Base-by-base conservation (phyloP, 2,888 invertebrate genomes). In the Dicyrtomina minuta region DNA sequence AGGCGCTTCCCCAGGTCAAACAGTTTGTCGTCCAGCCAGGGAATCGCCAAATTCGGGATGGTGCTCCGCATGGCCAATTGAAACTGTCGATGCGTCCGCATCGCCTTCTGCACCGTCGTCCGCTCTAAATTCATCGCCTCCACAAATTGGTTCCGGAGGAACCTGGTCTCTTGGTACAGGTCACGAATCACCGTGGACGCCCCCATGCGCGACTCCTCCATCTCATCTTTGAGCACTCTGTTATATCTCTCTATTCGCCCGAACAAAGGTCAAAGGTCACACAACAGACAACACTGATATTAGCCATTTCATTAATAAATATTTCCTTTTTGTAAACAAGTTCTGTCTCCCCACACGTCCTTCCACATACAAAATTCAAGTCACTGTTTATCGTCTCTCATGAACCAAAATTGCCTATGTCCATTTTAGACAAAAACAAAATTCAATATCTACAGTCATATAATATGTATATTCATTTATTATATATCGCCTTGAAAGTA, bases 11-110 rank as follows among this genome's bases (percentile, higher is more conserved):
- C 62, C 69, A 73, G 68, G 61, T 78, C 78, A 60, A 77, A 78
- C 1, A 78, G 65, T 66, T 78, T 78, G 59, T 78, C 77, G 17
- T 78, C 78, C 33, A 78, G 58, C 78, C 78, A 78, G 2, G 72
- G 70, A 13, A 77, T 66, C n/a, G 78, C 78, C n/a, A n/a, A n/a
- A n/a, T n/a, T n/a, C n/a, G n/a, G n/a, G n/a, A n/a, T n/a, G n/a
- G n/a, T n/a, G n/a, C n/a, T n/a, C n/a, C n/a, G n/a, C n/a, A 75
- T 71, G 3, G 78, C 75, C n/a, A 78, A 66, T 53, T 77, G 78
- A 58, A 77, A 77, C 43, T 74, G 70, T 5, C 78, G 65, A 64
- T 77, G 77, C 2, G 74, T 75, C 68, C 77, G 66, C 5, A 77
- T 67, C 0, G 78, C 78, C 69, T 75, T 77, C 56, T 75, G 75